A percentile compares a stretch with the other conserved stretches of the same genome.
Evolutionary conservation across 2,888 invertebrate genomes (phyloP).

Genomic region (Exephanes ischioxanthus): DNA sequence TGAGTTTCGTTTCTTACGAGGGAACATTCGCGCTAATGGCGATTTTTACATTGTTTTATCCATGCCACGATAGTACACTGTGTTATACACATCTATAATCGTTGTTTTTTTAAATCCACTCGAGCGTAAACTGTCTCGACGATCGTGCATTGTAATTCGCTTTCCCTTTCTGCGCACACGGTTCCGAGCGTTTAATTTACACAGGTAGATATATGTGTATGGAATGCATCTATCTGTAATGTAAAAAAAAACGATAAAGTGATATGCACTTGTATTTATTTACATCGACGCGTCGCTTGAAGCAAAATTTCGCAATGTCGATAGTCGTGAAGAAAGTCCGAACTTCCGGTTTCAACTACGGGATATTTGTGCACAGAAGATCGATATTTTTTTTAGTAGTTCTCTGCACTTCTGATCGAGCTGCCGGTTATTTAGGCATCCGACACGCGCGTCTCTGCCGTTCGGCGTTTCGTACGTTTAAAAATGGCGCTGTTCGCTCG

Average conservation of each 20-base stretch:
- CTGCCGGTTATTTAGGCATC: slow-evolving; percentile 15
- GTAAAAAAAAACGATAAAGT: neutral
- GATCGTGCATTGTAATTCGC: slow-evolving; percentile 19
- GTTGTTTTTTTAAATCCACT: slow-evolving; percentile 8
- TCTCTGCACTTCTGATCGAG: neutral
- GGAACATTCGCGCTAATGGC: slow-evolving; percentile 18
- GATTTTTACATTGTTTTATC: slow-evolving; percentile 4
- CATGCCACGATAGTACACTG: neutral
- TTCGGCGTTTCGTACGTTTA: slow-evolving; percentile 53
- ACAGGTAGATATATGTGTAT: neutral
- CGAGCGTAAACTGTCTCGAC: slow-evolving; percentile 16
- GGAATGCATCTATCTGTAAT: neutral
- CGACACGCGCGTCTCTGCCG: slow-evolving; percentile 39
- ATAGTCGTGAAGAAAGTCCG: neutral
- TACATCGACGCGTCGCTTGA: neutral
- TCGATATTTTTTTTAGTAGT: neutral
- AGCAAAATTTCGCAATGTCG: neutral
- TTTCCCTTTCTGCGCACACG: slow-evolving; percentile 13
- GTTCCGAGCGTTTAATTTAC: neutral
- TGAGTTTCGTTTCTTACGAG: slow-evolving; percentile 2
- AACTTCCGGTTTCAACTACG: neutral
- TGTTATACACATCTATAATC: neutral
- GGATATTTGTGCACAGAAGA: neutral
- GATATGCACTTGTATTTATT: neutral
- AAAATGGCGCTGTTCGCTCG: slow-evolving; percentile 77